phyloP scores from a whole-genome alignment of 2,888 invertebrate genomes.

The Cosmia trapezina region DNA sequence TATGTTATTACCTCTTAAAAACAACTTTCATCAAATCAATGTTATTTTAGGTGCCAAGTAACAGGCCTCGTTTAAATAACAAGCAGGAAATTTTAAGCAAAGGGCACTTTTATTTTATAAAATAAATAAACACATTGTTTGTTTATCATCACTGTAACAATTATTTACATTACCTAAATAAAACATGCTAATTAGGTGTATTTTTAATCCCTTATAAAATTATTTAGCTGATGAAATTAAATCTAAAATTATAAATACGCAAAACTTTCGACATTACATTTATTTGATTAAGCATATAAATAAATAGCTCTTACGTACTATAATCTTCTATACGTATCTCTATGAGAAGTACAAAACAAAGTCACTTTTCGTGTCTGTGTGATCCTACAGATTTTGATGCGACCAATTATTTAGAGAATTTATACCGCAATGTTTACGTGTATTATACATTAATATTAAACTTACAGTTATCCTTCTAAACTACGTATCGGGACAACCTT shows the following conservation, averaged over 20 bases:
- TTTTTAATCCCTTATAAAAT: neutral
- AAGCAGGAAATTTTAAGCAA: neutral
- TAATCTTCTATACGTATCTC: too few species aligned
- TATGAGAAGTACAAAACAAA: too few species aligned
- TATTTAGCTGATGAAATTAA: neutral
- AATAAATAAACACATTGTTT: neutral
- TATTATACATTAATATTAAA: too few species aligned
- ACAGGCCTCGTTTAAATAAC: neutral
- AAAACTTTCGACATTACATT: too few species aligned
- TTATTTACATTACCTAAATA: neutral
- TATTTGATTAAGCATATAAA: too few species aligned
- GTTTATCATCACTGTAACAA: neutral
- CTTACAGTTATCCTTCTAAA: too few species aligned
- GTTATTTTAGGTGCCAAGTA: slow-evolving; percentile 19
- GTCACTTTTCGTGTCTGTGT: too few species aligned
- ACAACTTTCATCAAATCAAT: slow-evolving; percentile 4
- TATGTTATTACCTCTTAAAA: neutral
- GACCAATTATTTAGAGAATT: too few species aligned
- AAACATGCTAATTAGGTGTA: neutral
- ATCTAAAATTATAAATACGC: neutral
- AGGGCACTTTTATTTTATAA: neutral
- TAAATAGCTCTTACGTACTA: too few species aligned
- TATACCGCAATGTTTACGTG: too few species aligned
- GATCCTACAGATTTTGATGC: too few species aligned
- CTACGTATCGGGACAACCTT: too few species aligned